Evolutionary conservation across 92 coral and sea anemone genomes (phyloP).

Genomic region (Pocillopora meandrina): DNA sequence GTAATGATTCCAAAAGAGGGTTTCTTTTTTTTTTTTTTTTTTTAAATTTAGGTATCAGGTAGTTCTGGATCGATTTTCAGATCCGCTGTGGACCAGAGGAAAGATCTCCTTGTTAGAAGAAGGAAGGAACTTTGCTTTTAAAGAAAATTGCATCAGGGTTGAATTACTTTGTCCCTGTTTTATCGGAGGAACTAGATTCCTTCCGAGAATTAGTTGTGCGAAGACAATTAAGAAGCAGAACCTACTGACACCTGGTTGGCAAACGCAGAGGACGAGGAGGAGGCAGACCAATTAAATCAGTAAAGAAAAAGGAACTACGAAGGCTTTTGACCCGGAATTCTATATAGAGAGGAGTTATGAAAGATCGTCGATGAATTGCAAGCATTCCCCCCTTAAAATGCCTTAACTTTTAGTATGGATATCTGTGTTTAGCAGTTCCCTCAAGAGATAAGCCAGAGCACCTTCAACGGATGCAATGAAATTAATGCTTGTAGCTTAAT

Average conservation of each 20-base stretch:
- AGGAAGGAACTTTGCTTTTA: conserved; percentile 63
- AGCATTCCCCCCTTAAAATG: background rate
- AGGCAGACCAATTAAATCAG: background rate
- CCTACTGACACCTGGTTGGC: no score
- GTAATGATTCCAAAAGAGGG: no score
- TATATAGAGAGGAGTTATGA: background rate
- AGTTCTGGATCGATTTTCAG: conserved; percentile 6
- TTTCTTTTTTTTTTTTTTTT: background rate
- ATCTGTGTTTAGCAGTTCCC: background rate
- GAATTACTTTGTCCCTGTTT: conserved; percentile 40
- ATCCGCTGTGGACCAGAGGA: conserved; percentile 38
- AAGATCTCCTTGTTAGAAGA: conserved; percentile 42
- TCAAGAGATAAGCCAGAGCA: background rate
- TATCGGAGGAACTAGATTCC: background rate
- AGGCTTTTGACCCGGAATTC: no score
- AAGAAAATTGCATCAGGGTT: conserved; percentile 57
- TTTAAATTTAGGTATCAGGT: background rate
- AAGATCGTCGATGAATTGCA: background rate
- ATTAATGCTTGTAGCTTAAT: conserved; percentile 6
- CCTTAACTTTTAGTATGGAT: background rate
- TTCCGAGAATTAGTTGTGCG: background rate
- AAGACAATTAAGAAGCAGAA: background rate
- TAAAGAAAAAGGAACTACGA: no score
- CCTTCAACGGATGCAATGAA: conserved; percentile 4
- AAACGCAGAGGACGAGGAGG: background rate